Base-by-base conservation (phyloP, 2,113 vertebrate species). In the Stegastes partitus region DNA sequence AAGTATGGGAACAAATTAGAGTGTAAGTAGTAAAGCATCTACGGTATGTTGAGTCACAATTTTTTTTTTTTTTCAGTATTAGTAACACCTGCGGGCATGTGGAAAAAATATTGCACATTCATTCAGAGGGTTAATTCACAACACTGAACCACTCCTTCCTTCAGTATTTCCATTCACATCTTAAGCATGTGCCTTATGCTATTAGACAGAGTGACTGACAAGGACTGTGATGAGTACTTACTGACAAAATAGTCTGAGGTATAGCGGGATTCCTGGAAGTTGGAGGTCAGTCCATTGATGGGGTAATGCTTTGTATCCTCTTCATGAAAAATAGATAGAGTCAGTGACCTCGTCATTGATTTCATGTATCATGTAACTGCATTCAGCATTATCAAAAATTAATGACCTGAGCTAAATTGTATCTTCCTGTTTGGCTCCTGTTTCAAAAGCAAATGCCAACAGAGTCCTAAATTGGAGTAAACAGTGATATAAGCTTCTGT, bases 211-310 rank as follows among this genome's bases (percentile, higher is more conserved):
- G 6, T 78, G 67, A 72, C 9, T 73, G 73, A 73, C 37, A 49
- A 22, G 11, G 56, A 54, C 44, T 83, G 73, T 31, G 59, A 79
- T 50, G 68, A 58, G 69, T 91, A 99, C 98, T 99, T 97, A 99
- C 98, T 98, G 94, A 98, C 96, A 94, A 98, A 97, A 94, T 99
- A 99, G 94, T 99, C 97, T 90, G 98, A 97, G 93, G 96, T 96
- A 93, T 97, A 99, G 82, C 97, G 96, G 83, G 97, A 97, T 92
- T 99, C 98, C 79, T 97, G 97, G 86, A 97, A 98, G 16, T 93
- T 90, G 66, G 97, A 93, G 82, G 85, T 96, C 88, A 95, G 92
- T 89, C 97, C 97, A 19, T 96, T 99, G 56, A 95, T 94, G 82
- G 96, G 95, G 90, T 96, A 98, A 0, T 97, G 96, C 88, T 99